Base-by-base conservation (phyloP, 2,113 vertebrate species). In the Gobio gobio region DNA sequence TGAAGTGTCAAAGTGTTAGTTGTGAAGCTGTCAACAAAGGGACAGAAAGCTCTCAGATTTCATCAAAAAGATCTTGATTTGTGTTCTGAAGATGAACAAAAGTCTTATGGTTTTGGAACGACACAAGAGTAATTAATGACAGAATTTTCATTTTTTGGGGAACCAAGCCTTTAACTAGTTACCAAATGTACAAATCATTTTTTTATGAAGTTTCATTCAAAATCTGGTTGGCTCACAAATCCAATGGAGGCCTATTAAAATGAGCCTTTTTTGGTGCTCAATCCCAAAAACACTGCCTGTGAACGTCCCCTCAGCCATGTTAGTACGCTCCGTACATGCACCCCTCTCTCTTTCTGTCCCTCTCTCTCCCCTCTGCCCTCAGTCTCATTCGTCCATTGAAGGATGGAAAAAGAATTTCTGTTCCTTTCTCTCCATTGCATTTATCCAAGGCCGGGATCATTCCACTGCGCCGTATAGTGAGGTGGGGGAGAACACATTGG, bases 371-470 rank as follows among this genome's bases (percentile, higher is more conserved):
- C 49, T 36, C 16, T 64, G 51, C 3, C n/a, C 49, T 51, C 22
- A 36, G 40, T 40, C 26, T 83, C 26, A 14, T 86, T 61, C 61
- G 20, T 79, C 70, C 16, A 51, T 78, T 63, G 78, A 58, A 24
- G 79, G 24, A 24, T 68, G n/a, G 26, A 68, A 82, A 82, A 51
- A 33, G 26, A 66, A 66, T 81, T 45, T 29, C 10, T 58, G n/a
- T 43, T 45, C 66, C 3, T 68, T 81, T 77, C 68, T 82, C 74
- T 81, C 22, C 18, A 51, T 54, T 63, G 56, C 78, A 86, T 81
- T 86, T 73, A 86, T 86, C 45, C 13, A 1, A n/a, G 43, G 58
- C 72, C n/a, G 29, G 51, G 51, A 29, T 82, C 82, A 84, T 47
- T 68, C 59, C 43, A 83, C 58, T 80, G 33, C 9, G 40, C 7